phyloP scores from a whole-genome alignment of 2,113 vertebrate genomes.

The Colistium nudipinnis region DNA sequence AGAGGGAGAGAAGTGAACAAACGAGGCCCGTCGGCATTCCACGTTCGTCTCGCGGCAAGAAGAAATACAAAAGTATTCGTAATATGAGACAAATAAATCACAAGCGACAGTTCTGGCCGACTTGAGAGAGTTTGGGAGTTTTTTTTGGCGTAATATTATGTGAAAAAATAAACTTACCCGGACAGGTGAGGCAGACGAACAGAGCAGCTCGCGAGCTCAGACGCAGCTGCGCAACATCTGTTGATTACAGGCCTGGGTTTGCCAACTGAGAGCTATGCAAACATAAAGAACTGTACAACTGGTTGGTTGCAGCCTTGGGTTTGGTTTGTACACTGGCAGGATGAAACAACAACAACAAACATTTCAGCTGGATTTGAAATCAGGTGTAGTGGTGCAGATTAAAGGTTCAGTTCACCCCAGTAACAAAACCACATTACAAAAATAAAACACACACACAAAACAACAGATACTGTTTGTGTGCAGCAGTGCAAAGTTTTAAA shows the following conservation, averaged over 20 bases:
- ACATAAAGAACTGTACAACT: no score
- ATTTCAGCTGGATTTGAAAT: neutral
- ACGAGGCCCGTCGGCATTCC: conserved; percentile 55
- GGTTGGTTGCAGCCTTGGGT: no score
- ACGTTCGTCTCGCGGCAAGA: conserved; percentile 9
- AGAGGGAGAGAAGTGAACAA: neutral
- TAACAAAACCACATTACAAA: neutral
- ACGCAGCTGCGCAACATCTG: neutral
- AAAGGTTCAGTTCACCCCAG: no score
- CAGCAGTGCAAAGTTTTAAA: neutral
- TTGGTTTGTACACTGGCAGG: no score
- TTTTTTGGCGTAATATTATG: neutral
- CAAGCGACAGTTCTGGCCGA: neutral
- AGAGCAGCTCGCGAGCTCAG: neutral
- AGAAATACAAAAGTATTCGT: conserved; percentile 42
- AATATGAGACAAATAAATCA: conserved; percentile 30
- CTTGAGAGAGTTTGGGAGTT: neutral
- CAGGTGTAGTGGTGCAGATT: no score
- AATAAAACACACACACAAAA: no score
- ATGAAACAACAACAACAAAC: neutral
- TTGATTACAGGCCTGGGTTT: neutral
- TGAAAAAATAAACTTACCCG: neutral
- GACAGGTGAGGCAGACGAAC: conserved; percentile 1
- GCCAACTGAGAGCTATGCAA: neutral
- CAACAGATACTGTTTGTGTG: no score